These are phyloP conservation scores for Phthorimaea operculella DNA, from an alignment of 1,140 invertebrate genomes.

Conservation along the genomic window DNA sequence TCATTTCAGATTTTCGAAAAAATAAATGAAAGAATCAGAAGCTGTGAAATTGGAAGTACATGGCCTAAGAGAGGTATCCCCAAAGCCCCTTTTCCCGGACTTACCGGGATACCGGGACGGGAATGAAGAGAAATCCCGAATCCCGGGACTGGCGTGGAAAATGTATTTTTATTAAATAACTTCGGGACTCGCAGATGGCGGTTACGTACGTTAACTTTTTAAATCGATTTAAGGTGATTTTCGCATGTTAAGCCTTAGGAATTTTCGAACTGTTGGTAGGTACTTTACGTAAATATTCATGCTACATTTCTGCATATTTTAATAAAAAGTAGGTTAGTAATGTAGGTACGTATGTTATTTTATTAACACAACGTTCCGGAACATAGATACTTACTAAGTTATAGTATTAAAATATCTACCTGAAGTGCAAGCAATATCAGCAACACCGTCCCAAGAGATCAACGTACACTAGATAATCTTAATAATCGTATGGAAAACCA, in stretches of 20 bases:
- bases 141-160: slow-evolving; percentile 22
- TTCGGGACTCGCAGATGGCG: slow-evolving; percentile 20
- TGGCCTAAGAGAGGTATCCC: neutral
- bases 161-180: slow-evolving; percentile 31
- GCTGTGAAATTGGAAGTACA: neutral
- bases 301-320: too few species aligned
- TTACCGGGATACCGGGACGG: neutral
- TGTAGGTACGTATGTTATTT: too few species aligned
- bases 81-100: neutral
- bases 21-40: neutral
- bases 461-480: too few species aligned
- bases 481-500: too few species aligned
- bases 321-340: too few species aligned
- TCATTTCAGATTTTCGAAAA: neutral
- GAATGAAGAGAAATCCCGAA: slow-evolving; percentile 19
- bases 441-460: too few species aligned
- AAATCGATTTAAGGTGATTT: slow-evolving; percentile 7
- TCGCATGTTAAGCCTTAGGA: neutral
- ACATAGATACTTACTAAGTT: too few species aligned
- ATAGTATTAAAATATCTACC: too few species aligned
- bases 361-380: too few species aligned
- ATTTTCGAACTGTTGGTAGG: too few species aligned
- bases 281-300: too few species aligned
- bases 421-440: too few species aligned
- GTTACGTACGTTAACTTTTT: slow-evolving; percentile 10